phyloP scores from a whole-genome alignment of 2,888 invertebrate species.

The Myopa testacea region DNA sequence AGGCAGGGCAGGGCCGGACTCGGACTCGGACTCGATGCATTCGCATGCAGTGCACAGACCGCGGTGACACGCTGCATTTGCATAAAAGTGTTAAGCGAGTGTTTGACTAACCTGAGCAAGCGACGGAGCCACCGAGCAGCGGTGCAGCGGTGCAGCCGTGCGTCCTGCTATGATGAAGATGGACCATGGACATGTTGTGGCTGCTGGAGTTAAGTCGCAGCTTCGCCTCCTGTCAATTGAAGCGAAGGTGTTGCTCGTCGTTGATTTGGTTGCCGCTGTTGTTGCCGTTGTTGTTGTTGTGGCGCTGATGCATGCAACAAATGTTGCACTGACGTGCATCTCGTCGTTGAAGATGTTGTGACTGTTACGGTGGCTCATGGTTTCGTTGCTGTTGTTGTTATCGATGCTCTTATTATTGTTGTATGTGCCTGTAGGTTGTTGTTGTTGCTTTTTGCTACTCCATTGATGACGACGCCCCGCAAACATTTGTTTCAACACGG shows the following conservation, averaged over 20 bases:
- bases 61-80: constrained; percentile 66
- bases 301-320: constrained; percentile 36
- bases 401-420: constrained; percentile 3
- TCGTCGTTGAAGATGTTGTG: constrained; percentile 45
- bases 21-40: constrained; percentile 53
- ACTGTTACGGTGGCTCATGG: constrained; percentile 28
- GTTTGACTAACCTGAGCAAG: constrained; percentile 40
- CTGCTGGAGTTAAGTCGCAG: constrained; percentile 56
- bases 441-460: constrained; percentile 39
- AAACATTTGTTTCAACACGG: constrained; percentile 68
- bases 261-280: constrained; percentile 11
- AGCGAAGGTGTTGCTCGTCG: constrained; percentile 22
- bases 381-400: constrained; percentile 12
- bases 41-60: constrained; percentile 62
- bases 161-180: constrained; percentile 57
- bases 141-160: neutral
- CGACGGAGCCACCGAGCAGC: neutral
- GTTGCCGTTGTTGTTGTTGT: constrained; percentile 20
- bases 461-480: constrained; percentile 56
- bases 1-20: neutral
- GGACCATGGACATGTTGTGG: constrained; percentile 62
- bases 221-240: constrained; percentile 24
- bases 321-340: constrained; percentile 38
- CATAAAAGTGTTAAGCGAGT: constrained; percentile 64
- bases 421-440: neutral